Evolutionary conservation across 1,140 invertebrate genomes (phyloP), one percentile per base, ranked within the genome.

Genomic region (Lordiphosa collinella): DNA sequence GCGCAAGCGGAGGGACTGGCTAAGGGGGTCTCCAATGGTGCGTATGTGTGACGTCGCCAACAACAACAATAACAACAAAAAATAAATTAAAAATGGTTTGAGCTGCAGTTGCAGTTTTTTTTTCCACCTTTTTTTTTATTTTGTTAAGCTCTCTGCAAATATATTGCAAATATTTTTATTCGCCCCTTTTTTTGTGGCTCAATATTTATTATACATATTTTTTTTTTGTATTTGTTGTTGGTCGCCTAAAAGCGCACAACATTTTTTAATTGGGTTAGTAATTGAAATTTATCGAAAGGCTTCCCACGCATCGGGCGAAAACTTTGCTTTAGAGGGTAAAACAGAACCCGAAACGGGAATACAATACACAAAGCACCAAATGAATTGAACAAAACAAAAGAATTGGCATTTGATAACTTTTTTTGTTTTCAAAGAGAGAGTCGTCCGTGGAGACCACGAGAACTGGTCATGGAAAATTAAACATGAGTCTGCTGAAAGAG

Each of bases 181-280:
- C 53, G 18, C 66, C 41, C 41, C 65, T n/a, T 43, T 4, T 9
- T 22, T 13, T 43, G 25, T 41, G 40, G 11, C n/a, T 43, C 25
- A 29, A 43, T 43, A 13, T 55, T 55, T 63, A 36, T 62, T 46
- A 53, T 51, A 46, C 58, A 29, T 57, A 40, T 47, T 54, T 70
- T 48, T 48, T 53, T 37, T 36, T 68, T 56, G 38, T 41, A 51
- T 59, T 69, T 52, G 35, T 11, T 67, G 78, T 59, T 75, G 76
- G 57, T 59, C 69, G 52, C 78, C 78, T 85, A 84, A 84, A 79
- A 84, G 78, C 68, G 72, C 64, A 69, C 72, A 84, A 66, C 78
- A 78, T 79, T 84, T 84, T 84, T 84, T 84, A 84, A 84, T 84
- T 84, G 78, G 78, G 78, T 84, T 84, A 84, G 78, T 85, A 84